Evolutionary conservation across 2,888 invertebrate genomes (phyloP), one percentile per base, ranked within the genome.

Genomic region (Cylindroiulus punctatus): DNA sequence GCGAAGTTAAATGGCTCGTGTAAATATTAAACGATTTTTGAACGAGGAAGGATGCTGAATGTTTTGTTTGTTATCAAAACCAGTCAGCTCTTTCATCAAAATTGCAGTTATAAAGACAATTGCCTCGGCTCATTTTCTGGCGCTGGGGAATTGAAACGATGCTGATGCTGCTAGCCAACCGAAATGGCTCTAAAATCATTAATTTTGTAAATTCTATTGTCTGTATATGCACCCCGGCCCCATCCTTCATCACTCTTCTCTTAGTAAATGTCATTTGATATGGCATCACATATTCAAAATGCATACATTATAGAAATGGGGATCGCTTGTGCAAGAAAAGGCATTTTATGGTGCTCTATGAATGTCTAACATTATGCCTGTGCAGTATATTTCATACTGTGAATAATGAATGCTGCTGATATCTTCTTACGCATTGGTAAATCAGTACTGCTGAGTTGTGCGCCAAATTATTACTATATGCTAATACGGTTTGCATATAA

Each of bases 11-110:
- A 82, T 82, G 40, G 22, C 42, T 82, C 82, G 42, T 82, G 82
- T 42, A 82, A 82, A 82, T 82, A 82, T 82, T 82, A 82, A 42
- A 82, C 22, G 82, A 82, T 82, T 82, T 82, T 82, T 82, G 82
- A 82, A 82, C 42, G 36, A 82, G 82, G 26, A 82, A 82, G 82
- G 82, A 82, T 82, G 36, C 42, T 82, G 40, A 82, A 82, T 65
- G 65, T 65, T 65, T 65, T 65, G 65, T 65, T 65, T 65, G 65
- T 65, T 65, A 65, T 65, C 65, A 65, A 65, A 65, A 26, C 65
- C 26, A 65, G 65, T 65, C 65, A 65, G 65, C 65, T 65, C 65
- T 65, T 65, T 65, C 65, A 65, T 65, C 65, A 65, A 65, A 65
- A 65, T 65, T 65, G 65, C 65, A 65, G 65, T 65, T 65, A 65